A percentile compares a stretch with the other conserved stretches of the same genome.
These are phyloP conservation scores for Ahaetulla prasina DNA, from an alignment of 2,113 vertebrate species.

Conservation along the genomic window DNA sequence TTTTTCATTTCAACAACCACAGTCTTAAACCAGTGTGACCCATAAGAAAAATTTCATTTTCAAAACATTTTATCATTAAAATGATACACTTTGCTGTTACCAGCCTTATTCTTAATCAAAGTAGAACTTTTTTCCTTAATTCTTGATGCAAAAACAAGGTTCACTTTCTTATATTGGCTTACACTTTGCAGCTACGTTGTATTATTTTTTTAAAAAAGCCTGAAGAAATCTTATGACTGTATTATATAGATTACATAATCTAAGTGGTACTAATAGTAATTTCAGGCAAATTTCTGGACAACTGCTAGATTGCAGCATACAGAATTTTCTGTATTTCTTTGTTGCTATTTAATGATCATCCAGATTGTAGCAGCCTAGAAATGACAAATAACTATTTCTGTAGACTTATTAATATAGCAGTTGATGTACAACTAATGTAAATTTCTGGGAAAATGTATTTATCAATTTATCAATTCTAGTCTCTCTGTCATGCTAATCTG, in stretches of 20 bases:
- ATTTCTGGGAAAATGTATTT: background rate
- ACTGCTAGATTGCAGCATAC: background rate
- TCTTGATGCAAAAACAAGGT: background rate
- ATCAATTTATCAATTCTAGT: background rate
- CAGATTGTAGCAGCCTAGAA: background rate
- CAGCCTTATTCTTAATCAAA: background rate
- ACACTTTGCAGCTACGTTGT: background rate
- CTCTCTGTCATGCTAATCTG: background rate
- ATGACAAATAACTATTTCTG: background rate
- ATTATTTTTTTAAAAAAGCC: background rate
- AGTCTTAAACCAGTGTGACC: background rate
- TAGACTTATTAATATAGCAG: background rate
- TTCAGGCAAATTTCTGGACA: background rate
- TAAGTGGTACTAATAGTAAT: background rate
- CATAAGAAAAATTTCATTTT: background rate
- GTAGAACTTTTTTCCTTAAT: background rate
- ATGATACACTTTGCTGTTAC: background rate
- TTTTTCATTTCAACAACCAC: background rate
- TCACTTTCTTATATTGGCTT: background rate
- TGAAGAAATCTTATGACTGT: background rate
- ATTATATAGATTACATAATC: background rate
- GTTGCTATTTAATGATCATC: background rate
- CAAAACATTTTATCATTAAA: background rate
- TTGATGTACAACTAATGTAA: background rate
- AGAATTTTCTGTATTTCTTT: background rate